phyloP scores from a whole-genome alignment of 2,797 vertebrate species.

The Artibeus lituratus region DNA sequence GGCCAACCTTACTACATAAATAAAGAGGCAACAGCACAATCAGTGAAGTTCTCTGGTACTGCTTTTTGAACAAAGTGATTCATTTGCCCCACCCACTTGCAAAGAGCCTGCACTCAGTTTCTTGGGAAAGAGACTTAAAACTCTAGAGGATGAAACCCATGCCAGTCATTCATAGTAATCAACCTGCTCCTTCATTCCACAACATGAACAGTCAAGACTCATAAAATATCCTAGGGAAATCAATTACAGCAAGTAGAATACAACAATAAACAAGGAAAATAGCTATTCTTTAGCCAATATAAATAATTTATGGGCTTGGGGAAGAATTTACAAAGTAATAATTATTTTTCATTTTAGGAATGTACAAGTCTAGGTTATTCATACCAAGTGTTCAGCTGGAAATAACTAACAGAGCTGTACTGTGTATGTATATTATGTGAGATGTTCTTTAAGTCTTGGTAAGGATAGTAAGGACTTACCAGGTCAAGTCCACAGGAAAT shows the following conservation, averaged over 20 bases:
- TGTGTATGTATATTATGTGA: background rate
- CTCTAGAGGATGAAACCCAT: background rate
- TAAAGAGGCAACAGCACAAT: background rate
- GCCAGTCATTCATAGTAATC: background rate
- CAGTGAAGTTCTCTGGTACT: background rate
- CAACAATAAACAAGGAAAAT: background rate
- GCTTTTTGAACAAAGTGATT: background rate
- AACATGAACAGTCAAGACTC: background rate
- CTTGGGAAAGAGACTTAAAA: background rate
- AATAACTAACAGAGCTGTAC: background rate
- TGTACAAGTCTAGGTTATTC: background rate
- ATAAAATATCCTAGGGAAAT: background rate
- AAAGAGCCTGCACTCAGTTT: background rate
- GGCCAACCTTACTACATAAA: background rate
- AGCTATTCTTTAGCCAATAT: background rate
- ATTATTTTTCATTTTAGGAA: background rate
- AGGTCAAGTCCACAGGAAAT: background rate
- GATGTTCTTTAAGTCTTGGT: background rate
- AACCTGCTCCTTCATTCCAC: background rate
- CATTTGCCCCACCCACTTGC: background rate
- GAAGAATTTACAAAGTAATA: background rate
- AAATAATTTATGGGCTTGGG: background rate
- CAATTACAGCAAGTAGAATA: background rate
- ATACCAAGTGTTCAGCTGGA: background rate
- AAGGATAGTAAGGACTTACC: background rate